Evolutionary conservation across 1,140 invertebrate species (phyloP), one percentile per base, ranked within the genome.

Genomic region (Lucilia sericata): DNA sequence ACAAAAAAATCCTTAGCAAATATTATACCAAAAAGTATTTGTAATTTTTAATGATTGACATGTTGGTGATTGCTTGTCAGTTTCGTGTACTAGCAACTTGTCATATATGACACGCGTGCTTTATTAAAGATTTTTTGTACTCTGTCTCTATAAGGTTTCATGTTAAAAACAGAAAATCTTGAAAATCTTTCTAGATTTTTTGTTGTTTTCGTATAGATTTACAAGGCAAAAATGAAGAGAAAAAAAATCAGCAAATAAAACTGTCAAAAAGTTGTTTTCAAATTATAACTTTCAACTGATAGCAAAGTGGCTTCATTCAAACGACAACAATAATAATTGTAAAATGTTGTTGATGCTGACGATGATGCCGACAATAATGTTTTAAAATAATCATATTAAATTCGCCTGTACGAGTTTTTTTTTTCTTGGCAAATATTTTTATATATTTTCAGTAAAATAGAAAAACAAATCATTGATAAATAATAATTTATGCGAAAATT

Each of bases 71-170:
- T 74, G 76, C 76, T 80, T 80, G 76, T 80, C 76, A 80, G 76
- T 80, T 80, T 25, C 76, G 76, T 80, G 42, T 80, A 80, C 76
- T 80, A 21, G 76, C 82, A 82, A 82, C 82, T 82, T 82, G 82
- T 82, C 82, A 82, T 74, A 74, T 82, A 70, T 36, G 82, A 70
- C 82, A 82, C 82, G 82, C 82, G 51, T 82, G 76, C 76, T 80
- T 80, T 80, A 80, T 80, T 80, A 80, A 80, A 80, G 76, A 80
- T 80, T 80, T 80, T 30, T 30, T 30, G 25, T 42, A 49, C 13
- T 21, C 19, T 80, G 7, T 25, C 17, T 8, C 19, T 51, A 19
- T 21, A 19, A 49, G 42, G 17, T 49, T 51, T n/a, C 76, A 25
- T 80, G 8, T 21, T 10, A 70, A 9, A 70, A 70, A 70, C n/a